A percentile compares a stretch with the other conserved stretches of the same genome.
Conservation (phyloP, 2,797 vertebrate genomes). For the Margarornis squamiger region DNA sequence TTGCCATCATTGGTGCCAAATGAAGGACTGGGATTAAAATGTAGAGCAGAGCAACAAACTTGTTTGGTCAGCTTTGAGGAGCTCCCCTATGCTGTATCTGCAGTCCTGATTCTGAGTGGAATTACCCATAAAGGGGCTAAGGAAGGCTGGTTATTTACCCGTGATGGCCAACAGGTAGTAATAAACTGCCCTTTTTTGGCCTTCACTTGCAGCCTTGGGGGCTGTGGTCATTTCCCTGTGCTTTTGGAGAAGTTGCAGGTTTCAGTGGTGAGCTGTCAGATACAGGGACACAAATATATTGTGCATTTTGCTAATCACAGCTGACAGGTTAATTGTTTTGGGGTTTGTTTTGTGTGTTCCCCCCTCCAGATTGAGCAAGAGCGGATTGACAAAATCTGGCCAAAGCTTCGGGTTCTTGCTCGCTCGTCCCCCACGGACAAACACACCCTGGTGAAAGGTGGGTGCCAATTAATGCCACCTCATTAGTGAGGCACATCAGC, state of each 20-base stretch:
- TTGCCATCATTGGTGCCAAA: neutral
- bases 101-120: neutral
- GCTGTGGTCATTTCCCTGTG: neutral
- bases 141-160: neutral
- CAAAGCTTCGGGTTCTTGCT: conserved; percentile 92
- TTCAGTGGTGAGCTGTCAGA: neutral
- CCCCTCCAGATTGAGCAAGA: conserved; percentile 88
- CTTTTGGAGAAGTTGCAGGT: neutral
- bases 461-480: neutral
- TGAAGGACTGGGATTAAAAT: neutral
- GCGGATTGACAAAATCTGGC: conserved; percentile 95
- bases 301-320: neutral
- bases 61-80: neutral
- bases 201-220: neutral
- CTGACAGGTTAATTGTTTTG: neutral
- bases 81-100: neutral
- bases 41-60: neutral
- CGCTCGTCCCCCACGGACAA: conserved; percentile 91
- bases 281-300: neutral
- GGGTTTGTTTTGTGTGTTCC: neutral
- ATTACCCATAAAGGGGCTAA: neutral
- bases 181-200: neutral
- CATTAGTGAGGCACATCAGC: neutral
- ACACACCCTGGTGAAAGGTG: conserved; percentile 96
- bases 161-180: neutral